These are phyloP conservation scores for Pollenia griseotomentosa DNA, from an alignment of 2,888 invertebrate genomes.

Conservation along the genomic window DNA sequence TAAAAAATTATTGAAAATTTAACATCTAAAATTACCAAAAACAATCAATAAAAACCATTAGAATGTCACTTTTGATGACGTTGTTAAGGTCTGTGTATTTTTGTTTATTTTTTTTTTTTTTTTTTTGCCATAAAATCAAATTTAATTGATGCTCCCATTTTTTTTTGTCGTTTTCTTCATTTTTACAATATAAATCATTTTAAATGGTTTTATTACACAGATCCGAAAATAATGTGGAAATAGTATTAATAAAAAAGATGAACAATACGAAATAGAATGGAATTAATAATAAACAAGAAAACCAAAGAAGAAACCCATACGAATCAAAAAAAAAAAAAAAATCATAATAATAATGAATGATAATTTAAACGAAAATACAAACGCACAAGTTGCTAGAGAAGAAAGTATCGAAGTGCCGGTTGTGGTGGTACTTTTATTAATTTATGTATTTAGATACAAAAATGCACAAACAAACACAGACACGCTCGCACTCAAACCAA, in stretches of 20 bases:
- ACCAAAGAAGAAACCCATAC: constrained; percentile 14
- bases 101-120: background rate
- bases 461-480: constrained; percentile 10
- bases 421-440: constrained; percentile 41
- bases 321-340: constrained; percentile 39
- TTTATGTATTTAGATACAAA: constrained; percentile 25
- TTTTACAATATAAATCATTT: constrained; percentile 68
- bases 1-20: constrained; percentile 4
- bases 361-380: constrained; percentile 53
- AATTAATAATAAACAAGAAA: constrained; percentile 21
- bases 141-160: constrained; percentile 67
- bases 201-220: constrained; percentile 66
- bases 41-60: constrained; percentile 32
- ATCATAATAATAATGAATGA: constrained; percentile 62
- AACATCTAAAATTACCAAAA: constrained; percentile 2
- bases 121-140: constrained; percentile 61
- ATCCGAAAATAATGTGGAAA: constrained; percentile 41
- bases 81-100: background rate
- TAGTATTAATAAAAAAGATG: constrained; percentile 43
- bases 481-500: constrained; percentile 47
- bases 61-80: constrained; percentile 35
- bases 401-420: constrained; percentile 7
- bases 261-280: constrained; percentile 26
- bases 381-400: background rate
- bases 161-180: constrained; percentile 43